Base-by-base conservation (phyloP, 2,113 vertebrate genomes). In the Gallinago paraguaiae region DNA sequence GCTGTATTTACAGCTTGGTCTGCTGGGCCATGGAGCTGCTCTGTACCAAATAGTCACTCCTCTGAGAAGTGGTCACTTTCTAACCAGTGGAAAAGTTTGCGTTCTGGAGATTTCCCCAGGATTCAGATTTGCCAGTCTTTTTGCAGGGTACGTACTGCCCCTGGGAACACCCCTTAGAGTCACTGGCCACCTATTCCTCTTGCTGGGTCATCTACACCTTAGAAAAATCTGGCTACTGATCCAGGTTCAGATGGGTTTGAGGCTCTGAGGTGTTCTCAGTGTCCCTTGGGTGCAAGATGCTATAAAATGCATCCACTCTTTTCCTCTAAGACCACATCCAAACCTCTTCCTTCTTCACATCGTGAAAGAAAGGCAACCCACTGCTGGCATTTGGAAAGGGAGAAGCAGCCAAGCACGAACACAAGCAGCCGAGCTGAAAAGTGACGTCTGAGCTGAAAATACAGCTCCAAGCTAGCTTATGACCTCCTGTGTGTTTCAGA, bases 21-120 rank as follows among this genome's bases (percentile, higher is more conserved):
- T 85, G n/a, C 60, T 59, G 30, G 60, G 37, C 46, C 1, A 1
- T 1, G 0, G 68, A 90, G 46, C 68, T 30, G n/a, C 31, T 91
- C 60, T 0, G 0, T 28, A 31, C 50, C 48, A 75, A 50, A 30
- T 2, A 0, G 43, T 46, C 0, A 3, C 5, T 77, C 27, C 12
- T 60, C 35, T 45, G 53, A 69, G 45, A 84, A 74, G 30, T 50
- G 30, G 60, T 65, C 2, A 3, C 46, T 70, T 27, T 41, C 22
- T 1, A 3, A 33, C 41, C 25, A 23, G 0, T 39, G 76, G 54
- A 31, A 83, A 86, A 61, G 15, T 56, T 1, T 63, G 51, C 70
- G 25, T 43, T 81, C 63, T 23, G 6, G 60, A 88, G 3, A 86
- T n/a, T 19, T 76, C n/a, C 20, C 24, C 41, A 50, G 63, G 31